These are phyloP conservation scores for Craseonycteris thonglongyai DNA, from an alignment of 2,113 vertebrate genomes.

Conservation along the genomic window DNA sequence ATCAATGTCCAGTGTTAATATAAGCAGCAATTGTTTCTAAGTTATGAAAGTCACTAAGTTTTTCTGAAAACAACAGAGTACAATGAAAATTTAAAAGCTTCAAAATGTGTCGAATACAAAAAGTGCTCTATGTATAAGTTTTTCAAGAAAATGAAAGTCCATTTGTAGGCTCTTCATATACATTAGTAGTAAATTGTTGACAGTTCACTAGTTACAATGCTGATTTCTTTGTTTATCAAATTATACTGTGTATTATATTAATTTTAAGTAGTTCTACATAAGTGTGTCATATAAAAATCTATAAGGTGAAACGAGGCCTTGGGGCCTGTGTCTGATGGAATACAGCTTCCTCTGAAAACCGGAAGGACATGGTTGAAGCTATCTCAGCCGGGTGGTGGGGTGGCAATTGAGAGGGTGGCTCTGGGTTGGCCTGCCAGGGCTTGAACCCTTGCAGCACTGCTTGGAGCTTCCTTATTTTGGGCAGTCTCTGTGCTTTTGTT, in stretches of 20 bases:
- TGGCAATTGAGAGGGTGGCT: background rate
- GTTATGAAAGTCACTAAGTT: background rate
- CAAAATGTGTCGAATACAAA: background rate
- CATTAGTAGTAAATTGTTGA: background rate
- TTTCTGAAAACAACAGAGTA: background rate
- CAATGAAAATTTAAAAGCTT: background rate
- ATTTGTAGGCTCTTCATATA: background rate
- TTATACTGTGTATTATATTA: background rate
- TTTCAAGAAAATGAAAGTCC: background rate
- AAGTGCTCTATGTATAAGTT: background rate
- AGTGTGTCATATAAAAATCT: background rate
- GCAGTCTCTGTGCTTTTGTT: background rate
- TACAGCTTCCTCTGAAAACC: background rate
- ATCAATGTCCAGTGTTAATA: background rate
- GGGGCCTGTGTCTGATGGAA: background rate
- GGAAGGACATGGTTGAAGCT: rapidly evolving
- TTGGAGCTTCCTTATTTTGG: rapidly evolving
- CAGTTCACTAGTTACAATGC: background rate
- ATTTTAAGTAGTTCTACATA: background rate
- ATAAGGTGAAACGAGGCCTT: background rate
- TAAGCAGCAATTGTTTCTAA: background rate
- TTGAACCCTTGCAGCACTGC: rapidly evolving
- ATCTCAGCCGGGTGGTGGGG: rapidly evolving
- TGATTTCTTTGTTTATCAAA: background rate
- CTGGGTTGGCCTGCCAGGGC: background rate